Evolutionary conservation across 2,888 invertebrate species (phyloP).

Genomic region (Trachelus tabidus): DNA sequence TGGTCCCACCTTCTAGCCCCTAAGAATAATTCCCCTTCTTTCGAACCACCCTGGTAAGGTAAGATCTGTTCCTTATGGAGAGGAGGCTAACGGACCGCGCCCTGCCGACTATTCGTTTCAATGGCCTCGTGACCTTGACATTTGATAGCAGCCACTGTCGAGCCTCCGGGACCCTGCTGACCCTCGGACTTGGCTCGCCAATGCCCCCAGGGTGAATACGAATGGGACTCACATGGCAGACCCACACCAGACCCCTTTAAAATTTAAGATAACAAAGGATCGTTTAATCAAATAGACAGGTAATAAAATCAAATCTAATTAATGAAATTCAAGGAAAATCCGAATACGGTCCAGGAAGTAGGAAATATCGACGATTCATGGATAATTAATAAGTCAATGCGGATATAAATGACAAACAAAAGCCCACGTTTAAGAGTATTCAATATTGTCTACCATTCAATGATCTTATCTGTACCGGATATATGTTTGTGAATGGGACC

Average conservation of each 20-base stretch:
- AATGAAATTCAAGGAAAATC: background rate
- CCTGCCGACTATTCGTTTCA: slow-evolving; percentile 15
- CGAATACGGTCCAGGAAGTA: background rate
- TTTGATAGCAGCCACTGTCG: slow-evolving; percentile 17
- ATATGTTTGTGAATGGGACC: background rate
- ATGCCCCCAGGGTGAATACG: background rate
- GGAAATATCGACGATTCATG: background rate
- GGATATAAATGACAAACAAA: slow-evolving; percentile 2
- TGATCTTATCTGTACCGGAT: background rate
- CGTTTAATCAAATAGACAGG: background rate
- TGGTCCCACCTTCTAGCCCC: background rate
- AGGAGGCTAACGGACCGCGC: slow-evolving; percentile 29
- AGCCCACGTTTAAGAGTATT: background rate
- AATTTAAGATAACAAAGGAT: background rate
- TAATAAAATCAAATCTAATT: background rate
- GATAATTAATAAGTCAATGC: background rate
- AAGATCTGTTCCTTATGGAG: slow-evolving; percentile 10
- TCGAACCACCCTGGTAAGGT: background rate
- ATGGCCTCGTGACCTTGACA: slow-evolving; percentile 29
- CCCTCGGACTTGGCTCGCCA: background rate
- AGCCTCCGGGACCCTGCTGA: slow-evolving; percentile 15
- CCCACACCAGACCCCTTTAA: background rate
- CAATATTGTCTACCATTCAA: background rate
- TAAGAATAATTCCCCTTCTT: background rate
- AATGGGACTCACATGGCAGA: background rate